These are phyloP conservation scores for Vanacampus margaritifer DNA, from an alignment of 2,113 vertebrate species.

Conservation along the genomic window DNA sequence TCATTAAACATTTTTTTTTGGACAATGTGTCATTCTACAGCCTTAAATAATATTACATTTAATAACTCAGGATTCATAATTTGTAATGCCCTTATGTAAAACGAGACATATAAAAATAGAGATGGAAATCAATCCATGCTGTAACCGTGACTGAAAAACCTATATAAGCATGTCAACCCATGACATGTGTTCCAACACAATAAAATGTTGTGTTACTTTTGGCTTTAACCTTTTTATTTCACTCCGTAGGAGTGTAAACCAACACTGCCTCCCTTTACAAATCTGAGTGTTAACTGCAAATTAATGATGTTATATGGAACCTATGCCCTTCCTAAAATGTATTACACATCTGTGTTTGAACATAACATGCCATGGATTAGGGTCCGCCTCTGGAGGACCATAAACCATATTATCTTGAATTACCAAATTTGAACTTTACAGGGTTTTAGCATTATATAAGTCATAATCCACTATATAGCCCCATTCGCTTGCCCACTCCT, in stretches of 20 bases:
- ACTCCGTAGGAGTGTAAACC: conserved; percentile 48
- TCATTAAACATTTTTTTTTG: conserved; percentile 58
- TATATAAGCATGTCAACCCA: conserved; percentile 37
- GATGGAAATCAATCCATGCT: conserved; percentile 45
- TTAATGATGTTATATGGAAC: conserved; percentile 79
- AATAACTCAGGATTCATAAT: conserved; percentile 35
- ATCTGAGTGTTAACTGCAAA: conserved; percentile 69
- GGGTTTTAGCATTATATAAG: conserved; percentile 83
- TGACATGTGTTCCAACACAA: conserved; percentile 55
- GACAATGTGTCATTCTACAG: conserved; percentile 45
- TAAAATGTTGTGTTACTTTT: conserved; percentile 58
- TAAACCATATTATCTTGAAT: conserved; percentile 82
- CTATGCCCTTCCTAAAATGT: conserved; percentile 78
- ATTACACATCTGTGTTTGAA: conserved; percentile 81
- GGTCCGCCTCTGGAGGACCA: conserved; percentile 78
- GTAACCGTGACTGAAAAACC: conserved; percentile 49
- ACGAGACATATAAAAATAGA: conserved; percentile 28
- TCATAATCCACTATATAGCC: conserved; percentile 75
- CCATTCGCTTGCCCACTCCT: conserved; percentile 32
- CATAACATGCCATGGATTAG: conserved; percentile 79
- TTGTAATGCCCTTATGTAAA: conserved; percentile 25
- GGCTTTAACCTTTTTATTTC: conserved; percentile 50
- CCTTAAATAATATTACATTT: conserved; percentile 29
- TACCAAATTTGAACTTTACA: conserved; percentile 79
- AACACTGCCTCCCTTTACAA: conserved; percentile 65